Evolutionary conservation across 2,888 invertebrate species (phyloP).

Genomic region (Apodemia hepburni): DNA sequence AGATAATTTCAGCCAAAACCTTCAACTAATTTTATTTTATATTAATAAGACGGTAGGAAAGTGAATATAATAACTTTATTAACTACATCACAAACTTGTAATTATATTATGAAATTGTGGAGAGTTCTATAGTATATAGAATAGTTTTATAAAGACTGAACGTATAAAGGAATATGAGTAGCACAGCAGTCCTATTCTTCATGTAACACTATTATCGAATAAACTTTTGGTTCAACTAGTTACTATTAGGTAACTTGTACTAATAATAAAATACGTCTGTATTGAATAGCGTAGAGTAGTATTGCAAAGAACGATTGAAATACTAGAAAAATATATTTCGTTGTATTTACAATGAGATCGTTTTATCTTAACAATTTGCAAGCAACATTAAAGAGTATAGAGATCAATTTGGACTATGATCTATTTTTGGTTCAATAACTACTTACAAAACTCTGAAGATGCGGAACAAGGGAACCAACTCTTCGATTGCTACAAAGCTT

Average conservation of each 20-base stretch:
- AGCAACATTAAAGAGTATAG: not conserved
- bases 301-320: not conserved
- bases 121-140: too few relatives aligned
- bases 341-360: not conserved
- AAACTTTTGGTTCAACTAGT: not conserved
- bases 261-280: not conserved
- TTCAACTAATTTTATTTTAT: not conserved
- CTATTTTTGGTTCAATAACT: constrained; percentile 18
- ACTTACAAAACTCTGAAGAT: constrained; percentile 17
- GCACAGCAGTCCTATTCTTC: not conserved
- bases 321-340: not conserved
- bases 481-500: too few relatives aligned
- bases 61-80: not conserved
- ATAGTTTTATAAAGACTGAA: not conserved
- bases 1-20: too few relatives aligned
- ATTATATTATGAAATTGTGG: not conserved
- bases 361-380: not conserved
- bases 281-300: not conserved
- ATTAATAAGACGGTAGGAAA: constrained; percentile 8
- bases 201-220: not conserved
- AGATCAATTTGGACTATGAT: not conserved
- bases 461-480: too few relatives aligned
- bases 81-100: constrained; percentile 3
- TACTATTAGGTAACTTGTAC: not conserved
- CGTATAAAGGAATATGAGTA: not conserved